Conservation (phyloP, 2,113 vertebrate species). For the Gila orcuttii region DNA sequence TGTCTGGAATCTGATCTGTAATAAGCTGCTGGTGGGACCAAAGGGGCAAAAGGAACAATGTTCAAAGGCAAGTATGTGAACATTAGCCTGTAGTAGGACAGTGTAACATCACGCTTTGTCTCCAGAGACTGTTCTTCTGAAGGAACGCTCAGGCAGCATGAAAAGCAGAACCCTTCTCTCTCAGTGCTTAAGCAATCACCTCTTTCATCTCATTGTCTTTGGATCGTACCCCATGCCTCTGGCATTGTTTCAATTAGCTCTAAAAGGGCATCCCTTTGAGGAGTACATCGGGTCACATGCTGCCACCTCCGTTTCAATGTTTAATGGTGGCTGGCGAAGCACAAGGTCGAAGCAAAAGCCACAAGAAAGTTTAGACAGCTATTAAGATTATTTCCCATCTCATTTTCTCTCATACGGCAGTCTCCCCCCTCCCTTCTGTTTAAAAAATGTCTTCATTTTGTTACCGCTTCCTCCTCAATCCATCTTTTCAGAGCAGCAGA, state of each 20-base stretch:
- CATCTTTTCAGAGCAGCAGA: conserved; percentile 53
- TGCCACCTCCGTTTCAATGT: conserved; percentile 34
- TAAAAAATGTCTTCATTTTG: conserved; percentile 33
- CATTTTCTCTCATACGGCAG: conserved; percentile 27
- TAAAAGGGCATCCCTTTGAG: conserved; percentile 46
- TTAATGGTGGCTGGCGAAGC: conserved; percentile 42
- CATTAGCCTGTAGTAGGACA: conserved; percentile 11
- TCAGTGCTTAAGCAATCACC: conserved; percentile 5
- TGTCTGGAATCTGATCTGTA: conserved; percentile 36
- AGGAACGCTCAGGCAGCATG: neutral
- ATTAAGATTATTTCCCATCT: conserved; percentile 40
- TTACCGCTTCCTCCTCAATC: conserved; percentile 16
- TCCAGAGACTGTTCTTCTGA: conserved; percentile 17
- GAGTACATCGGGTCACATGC: conserved; percentile 19
- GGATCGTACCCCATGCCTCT: conserved; percentile 43
- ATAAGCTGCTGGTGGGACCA: conserved; percentile 12
- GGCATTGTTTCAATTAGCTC: conserved; percentile 56
- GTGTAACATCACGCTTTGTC: neutral
- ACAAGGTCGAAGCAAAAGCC: conserved; percentile 22
- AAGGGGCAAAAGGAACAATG: neutral
- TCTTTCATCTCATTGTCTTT: conserved; percentile 49
- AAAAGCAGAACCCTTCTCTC: neutral
- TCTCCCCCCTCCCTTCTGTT: conserved; percentile 33
- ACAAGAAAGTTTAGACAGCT: conserved; percentile 47
- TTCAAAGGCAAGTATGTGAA: conserved; percentile 22